Evolutionary conservation across 53 echinoderm and acorn worm genomes (phyloP).

Genomic region (Stichopus horrens): DNA sequence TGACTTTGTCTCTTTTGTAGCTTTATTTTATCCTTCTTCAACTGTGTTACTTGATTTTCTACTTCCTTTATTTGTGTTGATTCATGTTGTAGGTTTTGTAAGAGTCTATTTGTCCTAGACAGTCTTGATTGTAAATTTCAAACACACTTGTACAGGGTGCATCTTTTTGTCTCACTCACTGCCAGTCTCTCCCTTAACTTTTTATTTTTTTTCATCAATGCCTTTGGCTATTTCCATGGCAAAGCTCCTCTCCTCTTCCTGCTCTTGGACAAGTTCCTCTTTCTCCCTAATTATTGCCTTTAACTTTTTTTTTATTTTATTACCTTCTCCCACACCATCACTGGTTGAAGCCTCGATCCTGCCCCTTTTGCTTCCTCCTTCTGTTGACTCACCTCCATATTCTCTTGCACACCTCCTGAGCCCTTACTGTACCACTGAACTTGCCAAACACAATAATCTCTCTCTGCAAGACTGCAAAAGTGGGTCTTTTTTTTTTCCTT

Average conservation of each 20-base stretch:
- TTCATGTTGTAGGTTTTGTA: neutral
- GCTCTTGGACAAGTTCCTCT: neutral
- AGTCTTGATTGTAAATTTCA: too few relatives aligned
- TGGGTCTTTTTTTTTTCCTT: neutral
- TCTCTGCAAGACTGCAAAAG: neutral
- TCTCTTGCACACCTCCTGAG: conserved; percentile 4
- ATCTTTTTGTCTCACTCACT: too few relatives aligned
- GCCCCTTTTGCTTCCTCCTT: neutral
- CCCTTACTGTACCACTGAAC: neutral
- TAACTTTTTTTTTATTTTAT: too few relatives aligned
- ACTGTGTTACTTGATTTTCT: too few relatives aligned
- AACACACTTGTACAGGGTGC: too few relatives aligned
- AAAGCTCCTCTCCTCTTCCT: neutral
- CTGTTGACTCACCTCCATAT: neutral
- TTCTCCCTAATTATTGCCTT: too few relatives aligned
- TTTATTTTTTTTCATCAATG: neutral
- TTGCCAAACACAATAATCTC: neutral
- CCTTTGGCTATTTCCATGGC: neutral
- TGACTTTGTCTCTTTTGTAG: neutral
- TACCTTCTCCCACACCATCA: too few relatives aligned
- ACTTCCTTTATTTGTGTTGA: neutral
- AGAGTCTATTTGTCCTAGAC: too few relatives aligned
- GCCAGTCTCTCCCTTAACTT: neutral
- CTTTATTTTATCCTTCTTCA: too few relatives aligned
- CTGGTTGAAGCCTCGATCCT: too few relatives aligned